Evolutionary conservation across 2,888 invertebrate genomes (phyloP), one percentile per base, ranked within the genome.

Genomic region (Osmoderma eremita): DNA sequence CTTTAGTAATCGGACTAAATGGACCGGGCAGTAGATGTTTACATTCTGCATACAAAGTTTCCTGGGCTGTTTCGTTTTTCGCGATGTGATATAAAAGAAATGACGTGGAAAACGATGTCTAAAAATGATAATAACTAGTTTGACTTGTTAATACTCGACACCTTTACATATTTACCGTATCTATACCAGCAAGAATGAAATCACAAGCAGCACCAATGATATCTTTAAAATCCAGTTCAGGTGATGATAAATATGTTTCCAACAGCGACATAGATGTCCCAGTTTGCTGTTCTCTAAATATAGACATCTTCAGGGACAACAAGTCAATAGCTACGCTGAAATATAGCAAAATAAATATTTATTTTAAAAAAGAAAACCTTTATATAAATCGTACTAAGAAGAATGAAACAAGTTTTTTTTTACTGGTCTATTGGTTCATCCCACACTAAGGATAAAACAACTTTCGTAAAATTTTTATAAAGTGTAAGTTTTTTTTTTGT

Each of bases 201-300:
- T 96, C 95, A 41, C 92, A 90, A 67, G 91, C 88, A 85, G 94
- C 91, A 64, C 94, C 94, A 50, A 90, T 84, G n/a, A 95, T 85
- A 80, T 95, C 95, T 77, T 90, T 91, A 17, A 88, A 83, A 79
- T 93, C 90, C 3, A 94, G 78, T 73, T 88, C 88, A 0, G 90
- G 85, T 68, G 89, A 89, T 63, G 86, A 82, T 2, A 94, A 79
- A 80, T 93, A 94, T 18, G 86, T 86, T 68, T 87, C 86, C 49
- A 95, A 79, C 10, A 94, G 68, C 2, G 65, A 81, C 5, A 17
- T 69, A 17, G 73, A 67, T 64, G 68, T 67, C 49, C 72, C 71
- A 64, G 65, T 68, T 61, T 78, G 70, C 65, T 71, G 74, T 1
- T 80, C 82, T 67, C 84, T 83, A 73, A 85, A 87, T 70, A 85